Conservation (phyloP, 1,140 invertebrate genomes). For the Drosophila albomicans region DNA sequence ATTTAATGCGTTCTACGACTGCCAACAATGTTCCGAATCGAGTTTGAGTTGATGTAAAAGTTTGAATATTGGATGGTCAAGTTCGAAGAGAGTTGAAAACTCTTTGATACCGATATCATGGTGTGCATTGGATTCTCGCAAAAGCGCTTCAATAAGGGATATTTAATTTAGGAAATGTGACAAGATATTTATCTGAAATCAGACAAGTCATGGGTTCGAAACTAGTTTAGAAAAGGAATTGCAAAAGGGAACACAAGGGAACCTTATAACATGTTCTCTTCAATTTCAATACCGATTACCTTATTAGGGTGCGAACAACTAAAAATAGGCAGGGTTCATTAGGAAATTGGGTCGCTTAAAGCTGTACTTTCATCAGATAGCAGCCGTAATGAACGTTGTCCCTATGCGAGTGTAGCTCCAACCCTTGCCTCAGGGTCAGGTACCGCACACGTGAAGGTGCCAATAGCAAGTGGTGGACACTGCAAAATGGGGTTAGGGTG, state of each 20-base stretch:
- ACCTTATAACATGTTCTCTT: neutral
- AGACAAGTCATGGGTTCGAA: neutral
- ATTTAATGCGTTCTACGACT: neutral
- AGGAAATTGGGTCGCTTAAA: conserved; percentile 5
- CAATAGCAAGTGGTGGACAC: neutral
- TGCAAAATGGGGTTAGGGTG: neutral
- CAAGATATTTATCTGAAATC: too few relatives aligned
- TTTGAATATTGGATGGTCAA: too few relatives aligned
- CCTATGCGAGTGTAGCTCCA: conserved; percentile 20
- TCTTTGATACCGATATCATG: too few relatives aligned
- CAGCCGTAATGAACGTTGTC: conserved; percentile 19
- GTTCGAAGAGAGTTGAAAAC: too few relatives aligned
- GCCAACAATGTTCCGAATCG: too few relatives aligned
- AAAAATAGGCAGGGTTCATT: neutral
- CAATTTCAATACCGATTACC: neutral
- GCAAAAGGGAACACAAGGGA: too few relatives aligned
- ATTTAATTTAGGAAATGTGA: too few relatives aligned
- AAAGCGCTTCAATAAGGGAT: too few relatives aligned
- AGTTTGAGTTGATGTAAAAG: too few relatives aligned
- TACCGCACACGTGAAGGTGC: conserved; percentile 34
- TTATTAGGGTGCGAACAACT: neutral
- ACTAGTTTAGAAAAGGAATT: neutral
- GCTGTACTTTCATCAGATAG: conserved; percentile 14
- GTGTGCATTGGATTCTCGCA: too few relatives aligned
- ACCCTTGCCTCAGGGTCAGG: conserved; percentile 13